Evolutionary conservation across 2,888 invertebrate species (phyloP).

Genomic region (Crematogaster levior): DNA sequence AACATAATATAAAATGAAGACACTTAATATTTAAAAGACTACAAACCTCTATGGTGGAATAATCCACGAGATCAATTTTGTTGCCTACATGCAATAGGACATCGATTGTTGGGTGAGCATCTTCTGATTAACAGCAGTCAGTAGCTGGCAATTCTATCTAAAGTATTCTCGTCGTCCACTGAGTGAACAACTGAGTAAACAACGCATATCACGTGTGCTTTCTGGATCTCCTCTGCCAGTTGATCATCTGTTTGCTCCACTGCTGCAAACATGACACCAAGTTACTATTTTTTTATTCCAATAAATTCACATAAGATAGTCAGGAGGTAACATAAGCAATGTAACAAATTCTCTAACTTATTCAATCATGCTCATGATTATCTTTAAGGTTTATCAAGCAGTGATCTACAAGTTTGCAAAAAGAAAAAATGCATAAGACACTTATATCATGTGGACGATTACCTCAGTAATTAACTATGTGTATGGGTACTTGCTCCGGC

Average conservation of each 20-base stretch:
- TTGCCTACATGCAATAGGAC: conserved; percentile 98
- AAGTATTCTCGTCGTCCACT: conserved; percentile 96
- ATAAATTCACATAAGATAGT: too few species aligned
- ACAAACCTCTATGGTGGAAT: conserved; percentile 94
- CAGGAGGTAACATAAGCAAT: neutral
- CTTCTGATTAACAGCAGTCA: conserved; percentile 98
- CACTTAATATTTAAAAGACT: neutral
- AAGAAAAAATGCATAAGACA: too few species aligned
- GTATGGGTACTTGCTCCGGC: conserved; percentile 99
- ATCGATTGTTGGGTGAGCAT: conserved; percentile 89
- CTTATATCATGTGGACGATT: too few species aligned
- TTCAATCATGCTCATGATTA: neutral
- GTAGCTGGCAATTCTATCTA: conserved; percentile 95
- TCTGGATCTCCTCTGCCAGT: conserved; percentile 94
- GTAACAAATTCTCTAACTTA: neutral
- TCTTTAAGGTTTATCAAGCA: neutral
- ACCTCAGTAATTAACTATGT: conserved; percentile 98
- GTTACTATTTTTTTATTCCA: neutral
- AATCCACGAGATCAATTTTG: conserved; percentile 97
- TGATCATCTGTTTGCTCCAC: conserved; percentile 95
- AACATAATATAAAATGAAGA: neutral
- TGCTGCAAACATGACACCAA: conserved; percentile 85
- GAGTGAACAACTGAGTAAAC: too few species aligned
- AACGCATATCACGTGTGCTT: conserved; percentile 98
- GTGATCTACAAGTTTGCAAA: too few species aligned